Evolutionary conservation across 2,888 invertebrate genomes (phyloP).

Genomic region (Ochropacha duplaris): DNA sequence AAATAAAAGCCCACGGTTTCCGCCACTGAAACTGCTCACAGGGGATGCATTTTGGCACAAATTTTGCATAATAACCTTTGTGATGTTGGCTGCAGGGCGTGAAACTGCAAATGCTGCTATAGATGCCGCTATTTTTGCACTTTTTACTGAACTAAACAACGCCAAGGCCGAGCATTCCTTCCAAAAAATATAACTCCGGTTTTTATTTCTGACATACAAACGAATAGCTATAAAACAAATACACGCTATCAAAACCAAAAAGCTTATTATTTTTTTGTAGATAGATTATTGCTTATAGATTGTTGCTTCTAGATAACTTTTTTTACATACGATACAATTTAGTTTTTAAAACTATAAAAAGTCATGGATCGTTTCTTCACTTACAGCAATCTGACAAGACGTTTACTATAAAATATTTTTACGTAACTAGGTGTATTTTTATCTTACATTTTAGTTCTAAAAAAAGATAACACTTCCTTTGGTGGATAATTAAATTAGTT

Average conservation of each 20-base stretch:
- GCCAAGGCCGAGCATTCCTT: background rate
- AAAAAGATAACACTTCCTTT: no score
- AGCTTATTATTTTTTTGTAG: background rate
- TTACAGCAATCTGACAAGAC: no score
- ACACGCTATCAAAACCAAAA: background rate
- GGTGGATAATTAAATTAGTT: no score
- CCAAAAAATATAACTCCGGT: background rate
- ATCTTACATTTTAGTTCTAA: no score
- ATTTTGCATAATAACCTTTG: slow-evolving; percentile 69
- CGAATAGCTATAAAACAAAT: background rate
- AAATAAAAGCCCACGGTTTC: slow-evolving; percentile 60
- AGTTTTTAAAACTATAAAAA: no score
- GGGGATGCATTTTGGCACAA: slow-evolving; percentile 66
- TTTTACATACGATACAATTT: no score
- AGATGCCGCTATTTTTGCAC: slow-evolving; percentile 25
- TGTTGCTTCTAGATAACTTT: no score
- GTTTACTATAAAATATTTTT: no score
- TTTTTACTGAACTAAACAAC: slow-evolving; percentile 13
- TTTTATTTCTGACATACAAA: background rate
- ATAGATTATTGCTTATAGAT: background rate
- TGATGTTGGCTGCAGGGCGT: slow-evolving; percentile 51
- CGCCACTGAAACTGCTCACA: slow-evolving; percentile 55
- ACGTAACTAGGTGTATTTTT: no score
- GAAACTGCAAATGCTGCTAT: slow-evolving; percentile 40
- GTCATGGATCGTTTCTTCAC: no score